phyloP scores from a whole-genome alignment of 2,888 invertebrate species.

The Heliconius charithonia region DNA sequence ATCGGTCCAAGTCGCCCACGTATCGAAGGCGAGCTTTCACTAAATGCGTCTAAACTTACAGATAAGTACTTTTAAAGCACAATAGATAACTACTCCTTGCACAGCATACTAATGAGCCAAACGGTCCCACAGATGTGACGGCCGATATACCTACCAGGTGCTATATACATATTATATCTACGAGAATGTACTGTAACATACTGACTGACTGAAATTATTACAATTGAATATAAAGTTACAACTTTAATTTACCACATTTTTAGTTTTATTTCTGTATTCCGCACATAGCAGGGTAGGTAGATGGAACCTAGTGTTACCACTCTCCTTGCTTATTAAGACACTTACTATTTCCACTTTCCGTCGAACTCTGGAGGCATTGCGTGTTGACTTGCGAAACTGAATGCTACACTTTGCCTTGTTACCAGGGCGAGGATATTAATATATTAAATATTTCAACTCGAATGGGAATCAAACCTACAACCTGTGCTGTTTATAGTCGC shows the following conservation, averaged over 20 bases:
- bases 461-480: too few species aligned
- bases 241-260: not conserved
- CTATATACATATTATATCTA: not conserved
- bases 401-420: too few species aligned
- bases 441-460: too few species aligned
- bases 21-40: constrained; percentile 40
- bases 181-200: not conserved
- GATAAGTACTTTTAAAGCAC: constrained; percentile 60
- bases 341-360: too few species aligned
- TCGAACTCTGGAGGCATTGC: too few species aligned
- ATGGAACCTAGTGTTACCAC: too few species aligned
- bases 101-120: constrained; percentile 66
- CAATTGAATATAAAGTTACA: not conserved
- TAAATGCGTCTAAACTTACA: constrained; percentile 51
- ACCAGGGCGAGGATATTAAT: too few species aligned
- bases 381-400: too few species aligned
- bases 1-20: constrained; percentile 24
- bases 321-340: too few species aligned
- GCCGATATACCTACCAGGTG: constrained; percentile 4
- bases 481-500: too few species aligned
- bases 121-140: constrained; percentile 32
- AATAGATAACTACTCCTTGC: constrained; percentile 66
- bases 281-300: too few species aligned
- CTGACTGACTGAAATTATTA: not conserved
- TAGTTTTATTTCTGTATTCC: not conserved